Base-by-base conservation (phyloP, 2,113 vertebrate species). In the Cryptotis parvus region DNA sequence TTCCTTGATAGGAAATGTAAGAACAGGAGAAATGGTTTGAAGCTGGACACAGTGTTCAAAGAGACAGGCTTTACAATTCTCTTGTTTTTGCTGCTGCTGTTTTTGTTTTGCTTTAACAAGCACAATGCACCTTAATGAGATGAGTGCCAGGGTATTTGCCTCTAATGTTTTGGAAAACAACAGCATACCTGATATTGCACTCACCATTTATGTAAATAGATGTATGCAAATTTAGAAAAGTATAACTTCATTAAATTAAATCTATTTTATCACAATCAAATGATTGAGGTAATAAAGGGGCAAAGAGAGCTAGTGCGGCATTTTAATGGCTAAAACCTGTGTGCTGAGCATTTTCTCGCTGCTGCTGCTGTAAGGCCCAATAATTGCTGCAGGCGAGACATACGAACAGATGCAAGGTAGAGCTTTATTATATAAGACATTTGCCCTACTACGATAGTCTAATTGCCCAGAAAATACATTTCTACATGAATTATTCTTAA, bases 401-500 rank as follows among this genome's bases (percentile, higher is more conserved):
- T 95, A 96, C 96, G 98, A 98, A 98, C 98, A 98, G 98, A 98
- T 98, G 98, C 98, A 98, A 97, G 98, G 98, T 97, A 97, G 97
- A 97, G 96, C 97, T 97, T 98, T 97, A 97, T 98, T 97, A 97
- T 97, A 97, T 97, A 97, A 98, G 98, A 98, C 98, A 98, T 98
- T 98, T 98, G 98, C 98, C 98, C 98, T 98, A 97, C 97, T 97
- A 97, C 33, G 95, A 97, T 98, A 98, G 98, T 99, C 99, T 99
- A 99, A 99, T 99, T 99, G 99, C 98, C 98, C 98, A 99, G 98
- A 99, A 99, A 99, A 99, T 99, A 98, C 98, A 98, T 98, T 99
- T 99, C 99, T 99, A 98, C 96, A 95, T 97, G 97, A 98, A 98
- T 98, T 98, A 99, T 99, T 98, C 98, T 98, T 99, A 98, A 99